Evolutionary conservation across 2,888 invertebrate genomes (phyloP), one percentile per base, ranked within the genome.

Genomic region (Parnassius apollo): DNA sequence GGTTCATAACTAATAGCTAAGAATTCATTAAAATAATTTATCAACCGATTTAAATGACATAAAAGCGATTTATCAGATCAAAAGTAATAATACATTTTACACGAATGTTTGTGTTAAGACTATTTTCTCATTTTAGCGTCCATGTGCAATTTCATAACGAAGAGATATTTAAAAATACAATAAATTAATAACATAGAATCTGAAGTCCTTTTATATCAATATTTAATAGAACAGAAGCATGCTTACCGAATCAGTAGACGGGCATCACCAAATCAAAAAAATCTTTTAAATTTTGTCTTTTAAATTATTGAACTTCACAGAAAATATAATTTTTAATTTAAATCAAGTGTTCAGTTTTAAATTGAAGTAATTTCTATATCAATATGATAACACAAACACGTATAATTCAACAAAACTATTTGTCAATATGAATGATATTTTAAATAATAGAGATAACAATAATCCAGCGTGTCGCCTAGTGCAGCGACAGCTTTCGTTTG

Each of bases 231-330:
- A 52, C 7, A 53, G 55, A 61, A 57, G 56, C 22, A 18, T 57
- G 68, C 71, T 68, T 61, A 71, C 71, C 69, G 46, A 63, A 62
- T 70, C 58, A 72, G 65, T 63, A 58, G 46, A 46, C 56, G 22
- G 62, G 48, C 70, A 70, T 70, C 61, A 59, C 65, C 65, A 64
- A 67, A 53, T 57, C 2, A 25, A 13, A 57, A 59, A 57, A 25
- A 13, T 35, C 48, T 52, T 22, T 48, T 22, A 60, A 49, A 50
- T 46, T 56, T 10, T n/a, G 52, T 52, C 57, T 49, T 22, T 48
- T 10, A n/a, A 2, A 0, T 22, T 35, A 54, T 18, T 11, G 7
- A 35, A 35, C 35, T 46, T 35, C 46, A 56, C 42, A 46, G 35
- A 11, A 46, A 48, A 35, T 48, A 11, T 13, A 18, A 59, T 9